Base-by-base conservation (phyloP, 2,113 vertebrate genomes). In the Leuciscus idus region DNA sequence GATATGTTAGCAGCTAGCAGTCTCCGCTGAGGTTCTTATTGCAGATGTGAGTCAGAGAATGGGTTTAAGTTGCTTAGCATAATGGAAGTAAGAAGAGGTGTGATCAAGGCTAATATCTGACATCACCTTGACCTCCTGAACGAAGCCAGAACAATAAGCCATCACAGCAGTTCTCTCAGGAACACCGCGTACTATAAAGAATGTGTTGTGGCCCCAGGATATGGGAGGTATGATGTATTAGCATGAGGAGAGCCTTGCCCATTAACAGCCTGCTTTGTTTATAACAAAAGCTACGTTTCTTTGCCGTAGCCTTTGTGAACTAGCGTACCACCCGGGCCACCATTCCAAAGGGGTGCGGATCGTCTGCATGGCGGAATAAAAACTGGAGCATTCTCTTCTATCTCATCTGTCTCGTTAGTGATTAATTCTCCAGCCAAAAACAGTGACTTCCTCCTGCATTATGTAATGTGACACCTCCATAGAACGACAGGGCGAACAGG, bases 401-500 rank as follows among this genome's bases (percentile, higher is more conserved):
- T 84, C 92, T 86, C 86, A 84, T 92, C 87, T 85, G 86, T 90
- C 92, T 91, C 55, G 85, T 86, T 88, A 82, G 88, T 94, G 94
- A 95, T 94, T 94, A 94, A 95, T 95, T 93, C 92, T 84, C 85
- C 84, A 92, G 91, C 92, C 92, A 92, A 92, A 94, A 95, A 92
- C 92, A 93, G 93, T 93, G 92, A 93, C 93, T 93, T 94, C 92
- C 93, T 94, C 90, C 88, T 91, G 92, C 92, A 93, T 92, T 95
- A 90, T 88, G 88, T 91, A 92, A 93, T 92, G 88, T 93, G 94
- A 94, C 94, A 91, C 92, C 87, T 92, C 86, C 85, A 88, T 84
- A 84, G 88, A 78, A 87, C 90, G 92, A 85, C 85, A 84, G 78
- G 89, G 90, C 83, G n/a, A 85, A 85, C 30, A 66, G 84, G 89